phyloP scores from a whole-genome alignment of 53 echinoderm and acorn worm species.

The Apostichopus leukothele region DNA sequence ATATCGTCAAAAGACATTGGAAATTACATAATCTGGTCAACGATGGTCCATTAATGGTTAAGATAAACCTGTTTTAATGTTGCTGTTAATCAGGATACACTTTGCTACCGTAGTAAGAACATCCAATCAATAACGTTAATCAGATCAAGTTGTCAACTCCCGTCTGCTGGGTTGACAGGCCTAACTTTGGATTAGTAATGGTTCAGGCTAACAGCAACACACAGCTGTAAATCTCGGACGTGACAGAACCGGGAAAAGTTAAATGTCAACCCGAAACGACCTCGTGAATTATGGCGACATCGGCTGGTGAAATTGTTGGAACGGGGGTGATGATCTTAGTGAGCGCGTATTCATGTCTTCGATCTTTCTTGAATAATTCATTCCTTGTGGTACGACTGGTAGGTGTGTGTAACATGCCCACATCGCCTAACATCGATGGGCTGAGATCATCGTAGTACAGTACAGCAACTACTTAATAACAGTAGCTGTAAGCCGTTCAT shows the following conservation, averaged over 20 bases:
- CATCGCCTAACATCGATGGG: background rate
- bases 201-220: too few relatives aligned
- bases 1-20: slow-evolving; percentile 14
- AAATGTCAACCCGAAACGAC: slow-evolving; percentile 3
- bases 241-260: slow-evolving; percentile 10
- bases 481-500: background rate
- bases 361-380: background rate
- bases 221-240: too few relatives aligned
- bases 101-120: too few relatives aligned
- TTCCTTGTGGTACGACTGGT: background rate
- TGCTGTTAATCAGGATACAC: too few relatives aligned
- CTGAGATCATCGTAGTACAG: too few relatives aligned
- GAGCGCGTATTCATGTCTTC: background rate
- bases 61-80: too few relatives aligned
- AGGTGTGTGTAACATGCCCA: background rate
- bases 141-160: too few relatives aligned
- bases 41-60: background rate
- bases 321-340: background rate
- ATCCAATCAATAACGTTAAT: too few relatives aligned
- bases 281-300: slow-evolving; percentile 1
- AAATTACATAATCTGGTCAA: background rate
- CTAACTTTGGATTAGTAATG: too few relatives aligned
- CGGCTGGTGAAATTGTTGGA: background rate
- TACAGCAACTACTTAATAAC: background rate
- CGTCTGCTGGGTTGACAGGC: too few relatives aligned